Evolutionary conservation across 2,797 vertebrate genomes (phyloP).

Genomic region (Gobionotothen gibberifrons): DNA sequence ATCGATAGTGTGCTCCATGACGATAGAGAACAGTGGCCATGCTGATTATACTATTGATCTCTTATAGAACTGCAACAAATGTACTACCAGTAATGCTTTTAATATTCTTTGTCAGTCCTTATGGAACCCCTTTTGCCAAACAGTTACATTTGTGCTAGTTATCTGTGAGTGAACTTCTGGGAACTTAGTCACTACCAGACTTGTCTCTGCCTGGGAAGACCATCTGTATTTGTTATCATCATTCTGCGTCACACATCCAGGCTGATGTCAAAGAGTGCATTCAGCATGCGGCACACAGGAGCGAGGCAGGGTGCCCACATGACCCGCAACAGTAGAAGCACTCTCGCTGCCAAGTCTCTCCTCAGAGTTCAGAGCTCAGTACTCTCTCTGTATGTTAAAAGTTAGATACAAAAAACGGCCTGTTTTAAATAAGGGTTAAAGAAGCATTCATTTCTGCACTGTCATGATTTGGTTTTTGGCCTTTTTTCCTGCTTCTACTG

Average conservation of each 20-base stretch:
- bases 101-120: background rate
- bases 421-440: conserved; percentile 8
- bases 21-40: background rate
- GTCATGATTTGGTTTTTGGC: conserved; percentile 17
- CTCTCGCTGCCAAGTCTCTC: conserved; percentile 31
- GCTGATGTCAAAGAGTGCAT: conserved; percentile 74
- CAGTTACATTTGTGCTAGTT: conserved; percentile 10
- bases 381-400: conserved; percentile 3
- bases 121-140: background rate
- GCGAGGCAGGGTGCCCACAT: conserved; percentile 61
- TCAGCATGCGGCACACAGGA: conserved; percentile 62
- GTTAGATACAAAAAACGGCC: background rate
- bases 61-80: conserved; percentile 7
- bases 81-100: background rate
- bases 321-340: conserved; percentile 52
- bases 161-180: conserved; percentile 7
- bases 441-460: conserved; percentile 15
- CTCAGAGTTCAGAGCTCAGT: conserved; percentile 12
- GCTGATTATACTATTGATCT: conserved; percentile 23
- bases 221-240: conserved; percentile 37
- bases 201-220: conserved; percentile 37
- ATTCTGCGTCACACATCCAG: conserved; percentile 66
- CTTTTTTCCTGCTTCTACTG: background rate
- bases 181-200: conserved; percentile 33
- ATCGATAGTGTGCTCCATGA: background rate